Base-by-base conservation (phyloP, 2,113 vertebrate species). In the Eclectus roratus region DNA sequence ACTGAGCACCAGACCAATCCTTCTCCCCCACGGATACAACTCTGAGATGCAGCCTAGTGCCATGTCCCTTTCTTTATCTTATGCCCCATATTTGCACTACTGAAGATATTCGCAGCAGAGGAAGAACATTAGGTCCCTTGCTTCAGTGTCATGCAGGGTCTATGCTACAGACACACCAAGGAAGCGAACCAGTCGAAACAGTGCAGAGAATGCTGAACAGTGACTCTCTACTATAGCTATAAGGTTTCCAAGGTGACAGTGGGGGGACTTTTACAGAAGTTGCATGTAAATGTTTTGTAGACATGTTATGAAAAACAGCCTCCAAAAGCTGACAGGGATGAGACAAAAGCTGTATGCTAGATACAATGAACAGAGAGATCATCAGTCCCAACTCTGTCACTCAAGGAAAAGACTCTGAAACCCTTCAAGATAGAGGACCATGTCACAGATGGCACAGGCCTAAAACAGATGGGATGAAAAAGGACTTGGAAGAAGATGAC, bases 401-500 rank as follows among this genome's bases (percentile, higher is more conserved):
- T 89, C 68, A 47, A 78, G 29, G n/a, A 90, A 88, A 76, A 79
- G 61, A 35, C 24, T 65, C 71, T 53, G 41, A 83, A 93, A 52
- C 43, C 17, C 83, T 80, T 58, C 43, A 80, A 60, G 27, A 16
- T 35, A 43, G 50, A 70, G 16, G 50, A 80, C 72, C 63, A 19
- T 44, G 35, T 64, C 55, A 91, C 79, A 95, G 76, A 88, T 79
- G 91, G 85, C 50, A 84, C 88, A 80, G 65, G 44, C 55, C 52
- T 92, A 61, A 71, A 90, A 84, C 90, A 91, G 69, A 93, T 76
- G 90, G 83, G 23, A 69, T 37, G 53, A 81, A 43, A 83, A 63
- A 90, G 60, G 47, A 88, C 56, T 88, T 94, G 80, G 88, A 86
- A 89, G 63, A 77, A 25, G 68, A 63, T 31, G n/a, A 73, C 0